Evolutionary conservation across 1,140 invertebrate species (phyloP).

Genomic region (Oncopodura yosiiana): DNA sequence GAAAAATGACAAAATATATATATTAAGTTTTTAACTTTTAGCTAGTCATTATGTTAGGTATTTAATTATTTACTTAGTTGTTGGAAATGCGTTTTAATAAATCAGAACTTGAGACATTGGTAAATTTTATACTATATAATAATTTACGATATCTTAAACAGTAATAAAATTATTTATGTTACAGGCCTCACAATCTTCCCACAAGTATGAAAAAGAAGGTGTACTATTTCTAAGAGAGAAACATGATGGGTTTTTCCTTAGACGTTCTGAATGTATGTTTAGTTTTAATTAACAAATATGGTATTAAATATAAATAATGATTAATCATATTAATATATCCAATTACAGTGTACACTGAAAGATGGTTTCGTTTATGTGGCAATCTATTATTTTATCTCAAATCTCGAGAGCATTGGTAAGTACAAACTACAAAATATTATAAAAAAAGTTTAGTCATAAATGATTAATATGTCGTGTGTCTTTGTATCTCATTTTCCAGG

Average conservation of each 20-base stretch:
- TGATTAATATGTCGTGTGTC: too few relatives aligned
- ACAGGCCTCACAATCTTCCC: conserved; percentile 70
- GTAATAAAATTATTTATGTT: too few relatives aligned
- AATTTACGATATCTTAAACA: too few relatives aligned
- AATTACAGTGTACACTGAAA: conserved; percentile 60
- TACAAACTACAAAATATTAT: too few relatives aligned
- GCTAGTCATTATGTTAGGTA: too few relatives aligned
- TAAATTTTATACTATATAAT: too few relatives aligned
- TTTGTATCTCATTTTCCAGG: too few relatives aligned
- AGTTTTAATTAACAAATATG: background rate
- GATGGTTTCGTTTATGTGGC: conserved; percentile 83
- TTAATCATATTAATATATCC: conserved; percentile 1
- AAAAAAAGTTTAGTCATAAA: too few relatives aligned
- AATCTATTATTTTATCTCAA: conserved; percentile 93
- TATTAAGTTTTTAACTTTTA: too few relatives aligned
- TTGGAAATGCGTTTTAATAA: conserved; percentile 78
- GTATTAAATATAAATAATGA: conserved; percentile 8
- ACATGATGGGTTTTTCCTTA: conserved; percentile 81
- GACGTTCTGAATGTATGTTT: conserved; percentile 73
- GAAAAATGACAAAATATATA: too few relatives aligned
- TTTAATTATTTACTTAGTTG: too few relatives aligned
- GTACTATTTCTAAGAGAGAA: conserved; percentile 72
- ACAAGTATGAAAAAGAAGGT: conserved; percentile 87
- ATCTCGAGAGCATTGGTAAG: conserved; percentile 72
- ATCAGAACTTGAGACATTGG: conserved; percentile 70